Conservation (phyloP, 2,888 invertebrate species). For the Ctenicera cuprea region DNA sequence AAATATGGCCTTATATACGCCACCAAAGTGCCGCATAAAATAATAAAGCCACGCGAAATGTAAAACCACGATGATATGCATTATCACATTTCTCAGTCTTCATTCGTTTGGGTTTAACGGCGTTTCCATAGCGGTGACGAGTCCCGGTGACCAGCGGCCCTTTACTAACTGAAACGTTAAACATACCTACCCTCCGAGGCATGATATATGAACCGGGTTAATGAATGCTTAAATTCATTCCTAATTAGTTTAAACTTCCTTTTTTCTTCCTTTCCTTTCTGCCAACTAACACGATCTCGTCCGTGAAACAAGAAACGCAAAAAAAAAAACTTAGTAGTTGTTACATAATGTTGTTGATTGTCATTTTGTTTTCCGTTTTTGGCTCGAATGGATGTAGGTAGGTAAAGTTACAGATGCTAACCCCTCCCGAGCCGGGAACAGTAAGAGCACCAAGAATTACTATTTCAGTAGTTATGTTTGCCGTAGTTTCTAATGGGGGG, state of each 20-base stretch:
- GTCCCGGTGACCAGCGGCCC: conserved; percentile 37
- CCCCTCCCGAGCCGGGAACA: background rate
- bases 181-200: conserved; percentile 16
- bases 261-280: background rate
- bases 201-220: conserved; percentile 29
- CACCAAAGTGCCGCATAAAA: conserved; percentile 64
- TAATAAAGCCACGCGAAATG: conserved; percentile 64
- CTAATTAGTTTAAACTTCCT: conserved; percentile 29
- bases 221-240: conserved; percentile 41
- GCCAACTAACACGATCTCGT: conserved; percentile 12
- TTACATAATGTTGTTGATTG: conserved; percentile 20
- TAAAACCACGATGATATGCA: conserved; percentile 55
- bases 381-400: background rate
- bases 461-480: conserved; percentile 34
- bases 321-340: conserved; percentile 20
- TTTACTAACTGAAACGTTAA: conserved; percentile 19
- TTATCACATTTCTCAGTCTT: conserved; percentile 52
- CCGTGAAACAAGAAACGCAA: conserved; percentile 17
- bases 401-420: background rate
- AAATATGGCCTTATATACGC: conserved; percentile 66
- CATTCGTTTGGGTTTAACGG: conserved; percentile 44
- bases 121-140: conserved; percentile 37
- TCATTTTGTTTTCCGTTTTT: conserved; percentile 8
- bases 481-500: conserved; percentile 41
- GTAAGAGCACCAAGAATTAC: conserved; percentile 22